These are phyloP conservation scores for Borostomias antarcticus DNA, from an alignment of 2,797 vertebrate species.

Conservation along the genomic window DNA sequence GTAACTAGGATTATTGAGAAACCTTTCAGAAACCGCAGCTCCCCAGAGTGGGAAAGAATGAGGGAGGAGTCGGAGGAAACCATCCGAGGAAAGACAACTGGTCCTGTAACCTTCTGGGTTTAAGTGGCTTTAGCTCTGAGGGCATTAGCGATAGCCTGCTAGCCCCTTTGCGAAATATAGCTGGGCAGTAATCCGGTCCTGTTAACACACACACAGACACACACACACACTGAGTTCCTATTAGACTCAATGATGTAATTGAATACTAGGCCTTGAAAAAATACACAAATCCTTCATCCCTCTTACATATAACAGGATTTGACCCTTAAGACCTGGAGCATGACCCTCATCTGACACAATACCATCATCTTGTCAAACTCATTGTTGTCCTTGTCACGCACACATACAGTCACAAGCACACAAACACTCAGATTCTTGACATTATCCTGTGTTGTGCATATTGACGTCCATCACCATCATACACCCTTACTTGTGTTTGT, in stretches of 20 bases:
- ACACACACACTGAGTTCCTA: conserved; percentile 24
- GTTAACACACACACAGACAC: conserved; percentile 13
- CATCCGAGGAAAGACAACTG: conserved; percentile 28
- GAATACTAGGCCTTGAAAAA: conserved; percentile 61
- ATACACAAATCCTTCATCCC: conserved; percentile 70
- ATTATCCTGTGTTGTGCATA: not conserved
- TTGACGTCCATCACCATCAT: not conserved
- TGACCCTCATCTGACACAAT: conserved; percentile 70
- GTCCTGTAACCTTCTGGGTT: conserved; percentile 57
- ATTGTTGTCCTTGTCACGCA: conserved; percentile 9
- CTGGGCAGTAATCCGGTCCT: conserved; percentile 26
- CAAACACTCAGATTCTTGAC: no score
- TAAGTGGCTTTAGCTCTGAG: conserved; percentile 46
- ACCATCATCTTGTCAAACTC: conserved; percentile 70
- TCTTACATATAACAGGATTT: conserved; percentile 79
- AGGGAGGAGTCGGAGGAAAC: no score
- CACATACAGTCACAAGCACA: no score
- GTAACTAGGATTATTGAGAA: conserved; percentile 75
- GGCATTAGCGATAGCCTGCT: conserved; percentile 35
- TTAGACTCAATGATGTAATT: conserved; percentile 49
- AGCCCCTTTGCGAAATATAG: not conserved
- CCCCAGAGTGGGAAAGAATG: conserved; percentile 55
- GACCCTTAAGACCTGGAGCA: conserved; percentile 73
- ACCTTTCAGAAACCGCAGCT: conserved; percentile 81
- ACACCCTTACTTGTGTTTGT: not conserved